Conservation (phyloP, 2,113 vertebrate genomes). For the Myiopsitta monachus region DNA sequence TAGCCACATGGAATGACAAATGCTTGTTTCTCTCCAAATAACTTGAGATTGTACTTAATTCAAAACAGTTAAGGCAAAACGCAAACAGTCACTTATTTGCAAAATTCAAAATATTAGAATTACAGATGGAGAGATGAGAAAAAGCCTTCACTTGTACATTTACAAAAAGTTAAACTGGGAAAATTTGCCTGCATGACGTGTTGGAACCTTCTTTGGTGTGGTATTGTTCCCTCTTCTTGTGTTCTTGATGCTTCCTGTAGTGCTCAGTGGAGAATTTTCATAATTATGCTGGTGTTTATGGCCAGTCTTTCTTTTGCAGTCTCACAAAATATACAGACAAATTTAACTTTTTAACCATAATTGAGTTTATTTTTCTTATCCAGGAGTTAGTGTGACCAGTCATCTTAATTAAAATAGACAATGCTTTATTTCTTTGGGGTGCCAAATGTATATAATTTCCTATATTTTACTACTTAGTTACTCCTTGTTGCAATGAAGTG, state of each 20-base stretch:
- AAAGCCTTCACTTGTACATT: neutral
- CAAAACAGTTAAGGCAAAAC: neutral
- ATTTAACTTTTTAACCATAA: neutral
- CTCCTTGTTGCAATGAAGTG: neutral
- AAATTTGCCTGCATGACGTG: neutral
- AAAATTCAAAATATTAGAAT: neutral
- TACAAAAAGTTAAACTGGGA: neutral
- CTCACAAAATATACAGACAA: neutral
- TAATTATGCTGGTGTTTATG: neutral
- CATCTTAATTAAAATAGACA: neutral
- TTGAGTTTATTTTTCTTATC: neutral
- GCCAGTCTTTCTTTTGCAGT: neutral
- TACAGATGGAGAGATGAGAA: neutral
- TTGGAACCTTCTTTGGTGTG: neutral
- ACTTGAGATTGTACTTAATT: neutral
- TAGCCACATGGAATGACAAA: neutral
- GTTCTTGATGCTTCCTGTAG: neutral
- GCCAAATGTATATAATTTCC: neutral
- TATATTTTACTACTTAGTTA: neutral
- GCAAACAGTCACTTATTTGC: neutral
- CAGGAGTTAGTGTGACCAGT: neutral
- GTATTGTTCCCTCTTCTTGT: neutral
- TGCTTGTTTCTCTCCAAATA: neutral
- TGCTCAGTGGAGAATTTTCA: neutral
- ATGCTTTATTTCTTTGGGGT: neutral